Evolutionary conservation across 2,113 vertebrate species (phyloP).

Genomic region (Bombycilla garrulus): DNA sequence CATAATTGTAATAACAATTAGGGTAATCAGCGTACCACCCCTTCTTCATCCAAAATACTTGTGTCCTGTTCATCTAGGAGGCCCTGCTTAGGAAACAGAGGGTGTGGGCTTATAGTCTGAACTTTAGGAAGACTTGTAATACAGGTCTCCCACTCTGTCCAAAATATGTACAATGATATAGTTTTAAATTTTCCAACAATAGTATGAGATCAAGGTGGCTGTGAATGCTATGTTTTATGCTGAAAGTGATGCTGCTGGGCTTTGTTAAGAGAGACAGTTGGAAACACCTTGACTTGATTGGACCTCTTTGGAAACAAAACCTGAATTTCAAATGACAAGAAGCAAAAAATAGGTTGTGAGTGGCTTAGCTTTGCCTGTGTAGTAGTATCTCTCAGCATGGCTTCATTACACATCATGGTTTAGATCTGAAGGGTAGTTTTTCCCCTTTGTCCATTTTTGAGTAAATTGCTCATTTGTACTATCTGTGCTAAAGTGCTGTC

Average conservation of each 20-base stretch:
- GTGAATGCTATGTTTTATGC: background rate
- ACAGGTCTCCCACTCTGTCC: background rate
- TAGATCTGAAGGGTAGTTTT: fast-evolving
- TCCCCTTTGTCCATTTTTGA: background rate
- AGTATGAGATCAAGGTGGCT: background rate
- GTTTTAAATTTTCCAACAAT: background rate
- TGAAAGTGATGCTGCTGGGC: background rate
- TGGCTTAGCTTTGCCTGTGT: background rate
- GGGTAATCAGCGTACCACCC: fast-evolving
- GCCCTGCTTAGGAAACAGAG: background rate
- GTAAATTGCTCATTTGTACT: background rate
- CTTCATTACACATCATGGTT: background rate
- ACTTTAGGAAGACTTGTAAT: background rate
- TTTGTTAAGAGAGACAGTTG: background rate
- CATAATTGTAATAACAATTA: background rate
- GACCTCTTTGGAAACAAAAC: background rate
- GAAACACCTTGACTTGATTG: background rate
- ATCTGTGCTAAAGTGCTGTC: background rate
- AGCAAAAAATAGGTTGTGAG: background rate
- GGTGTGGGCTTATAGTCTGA: background rate
- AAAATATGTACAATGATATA: background rate
- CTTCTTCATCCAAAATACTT: background rate
- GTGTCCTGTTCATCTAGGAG: background rate
- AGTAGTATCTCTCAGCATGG: background rate
- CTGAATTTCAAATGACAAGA: background rate